phyloP scores from a whole-genome alignment of 2,113 vertebrate species.

The Onychostruthus taczanowskii region DNA sequence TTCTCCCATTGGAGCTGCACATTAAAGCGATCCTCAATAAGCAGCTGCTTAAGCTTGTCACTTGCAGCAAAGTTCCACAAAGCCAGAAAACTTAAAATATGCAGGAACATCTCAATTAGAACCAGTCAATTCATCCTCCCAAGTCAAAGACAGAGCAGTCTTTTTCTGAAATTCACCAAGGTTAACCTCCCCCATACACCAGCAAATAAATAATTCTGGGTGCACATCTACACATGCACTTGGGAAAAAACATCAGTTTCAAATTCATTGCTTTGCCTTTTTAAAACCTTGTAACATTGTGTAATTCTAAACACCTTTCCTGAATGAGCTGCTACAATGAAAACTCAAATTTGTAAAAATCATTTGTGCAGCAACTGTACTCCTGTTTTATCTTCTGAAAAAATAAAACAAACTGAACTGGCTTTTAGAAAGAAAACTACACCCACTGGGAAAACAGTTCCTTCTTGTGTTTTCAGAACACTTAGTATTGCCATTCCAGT shows the following conservation, averaged over 20 bases:
- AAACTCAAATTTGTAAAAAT: not conserved
- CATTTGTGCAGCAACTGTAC: not conserved
- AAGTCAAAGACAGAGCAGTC: not conserved
- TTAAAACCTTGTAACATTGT: rapidly evolving
- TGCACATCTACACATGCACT: not conserved
- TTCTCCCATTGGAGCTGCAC: not conserved
- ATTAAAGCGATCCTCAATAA: not conserved
- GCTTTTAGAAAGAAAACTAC: not conserved
- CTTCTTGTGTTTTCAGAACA: slow-evolving; percentile 2
- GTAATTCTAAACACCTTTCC: not conserved
- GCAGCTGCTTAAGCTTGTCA: not conserved
- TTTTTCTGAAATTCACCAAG: not conserved
- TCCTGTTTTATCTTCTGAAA: not conserved
- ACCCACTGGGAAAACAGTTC: not conserved
- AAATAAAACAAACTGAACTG: not conserved
- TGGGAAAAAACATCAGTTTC: not conserved
- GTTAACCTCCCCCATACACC: rapidly evolving
- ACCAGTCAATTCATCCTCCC: not conserved
- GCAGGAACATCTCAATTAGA: not conserved
- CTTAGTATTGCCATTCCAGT: not conserved
- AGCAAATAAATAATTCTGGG: not conserved
- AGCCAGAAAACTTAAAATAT: not conserved
- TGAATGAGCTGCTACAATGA: not conserved
- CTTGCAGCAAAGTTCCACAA: not conserved
- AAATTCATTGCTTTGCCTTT: not conserved